Evolutionary conservation across 2,888 invertebrate species (phyloP).

Genomic region (Emmelina monodactyla): DNA sequence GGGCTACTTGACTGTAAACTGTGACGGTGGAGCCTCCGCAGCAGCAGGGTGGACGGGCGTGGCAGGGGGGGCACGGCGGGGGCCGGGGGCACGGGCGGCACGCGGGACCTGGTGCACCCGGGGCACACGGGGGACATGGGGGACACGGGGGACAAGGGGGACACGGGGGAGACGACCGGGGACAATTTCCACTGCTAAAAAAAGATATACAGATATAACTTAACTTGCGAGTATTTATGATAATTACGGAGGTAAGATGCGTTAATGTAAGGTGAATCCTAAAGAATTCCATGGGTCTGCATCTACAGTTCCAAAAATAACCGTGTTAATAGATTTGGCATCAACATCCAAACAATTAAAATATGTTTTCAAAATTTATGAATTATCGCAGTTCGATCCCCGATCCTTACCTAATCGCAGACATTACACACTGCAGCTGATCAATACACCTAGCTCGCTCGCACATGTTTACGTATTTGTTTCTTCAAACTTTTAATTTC

Average conservation of each 20-base stretch:
- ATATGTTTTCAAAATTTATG: not conserved
- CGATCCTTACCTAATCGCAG: constrained; percentile 36
- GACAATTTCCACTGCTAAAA: not conserved
- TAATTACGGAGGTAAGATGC: not conserved
- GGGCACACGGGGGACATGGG: not conserved
- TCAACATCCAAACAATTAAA: not conserved
- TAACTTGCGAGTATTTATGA: not conserved
- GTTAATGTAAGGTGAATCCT: not conserved
- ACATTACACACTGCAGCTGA: constrained; percentile 43
- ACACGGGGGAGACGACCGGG: not conserved
- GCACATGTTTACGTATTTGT: constrained; percentile 43
- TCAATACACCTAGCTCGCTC: constrained; percentile 42
- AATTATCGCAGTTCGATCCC: not conserved
- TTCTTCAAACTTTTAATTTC: too few species aligned
- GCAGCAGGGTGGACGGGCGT: constrained; percentile 25
- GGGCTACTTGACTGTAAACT: constrained; percentile 65
- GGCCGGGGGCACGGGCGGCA: constrained; percentile 6
- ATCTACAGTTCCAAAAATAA: constrained; percentile 1
- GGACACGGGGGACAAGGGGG: not conserved
- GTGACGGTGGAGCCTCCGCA: constrained; percentile 47
- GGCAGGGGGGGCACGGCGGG: constrained; percentile 21
- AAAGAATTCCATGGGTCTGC: not conserved
- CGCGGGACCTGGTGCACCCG: constrained; percentile 19
- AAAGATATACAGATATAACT: not conserved
- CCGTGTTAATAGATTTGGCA: not conserved